Percentiles rank a stretch among this genome's conserved stretches.
phyloP scores from a whole-genome alignment of 2,797 vertebrate species.

The Nasua narica region DNA sequence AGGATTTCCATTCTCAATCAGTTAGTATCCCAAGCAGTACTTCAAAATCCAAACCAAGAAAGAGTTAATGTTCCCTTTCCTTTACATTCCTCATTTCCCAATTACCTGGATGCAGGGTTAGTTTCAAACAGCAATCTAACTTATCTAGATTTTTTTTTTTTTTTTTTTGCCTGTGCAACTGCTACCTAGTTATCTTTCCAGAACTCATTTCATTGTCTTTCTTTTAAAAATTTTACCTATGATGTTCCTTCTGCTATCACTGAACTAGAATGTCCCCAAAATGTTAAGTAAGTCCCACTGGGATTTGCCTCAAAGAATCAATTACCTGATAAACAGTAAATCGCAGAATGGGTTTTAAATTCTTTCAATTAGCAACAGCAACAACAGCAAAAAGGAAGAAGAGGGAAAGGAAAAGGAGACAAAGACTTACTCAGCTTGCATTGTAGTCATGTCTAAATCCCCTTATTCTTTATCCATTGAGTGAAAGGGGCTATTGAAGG shows the following conservation, averaged over 20 bases:
- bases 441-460: background rate
- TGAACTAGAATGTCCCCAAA: slow-evolving; percentile 27
- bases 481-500: background rate
- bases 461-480: background rate
- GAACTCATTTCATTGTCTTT: slow-evolving; percentile 2
- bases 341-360: background rate
- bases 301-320: background rate
- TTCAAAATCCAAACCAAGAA: background rate
- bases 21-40: background rate
- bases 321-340: slow-evolving; percentile 32
- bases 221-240: background rate
- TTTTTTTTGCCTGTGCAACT: background rate
- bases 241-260: slow-evolving; percentile 49
- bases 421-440: background rate
- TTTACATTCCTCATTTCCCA: background rate
- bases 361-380: slow-evolving; percentile 37
- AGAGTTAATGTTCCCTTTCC: background rate
- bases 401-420: background rate
- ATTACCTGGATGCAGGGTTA: background rate
- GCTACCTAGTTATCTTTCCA: background rate
- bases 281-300: slow-evolving; percentile 16
- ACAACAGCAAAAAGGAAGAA: background rate
- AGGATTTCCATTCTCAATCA: background rate
- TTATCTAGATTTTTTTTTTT: background rate
- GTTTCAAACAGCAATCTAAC: background rate